Evolutionary conservation across 2,113 vertebrate genomes (phyloP).

Genomic region (Actinemys pallida): DNA sequence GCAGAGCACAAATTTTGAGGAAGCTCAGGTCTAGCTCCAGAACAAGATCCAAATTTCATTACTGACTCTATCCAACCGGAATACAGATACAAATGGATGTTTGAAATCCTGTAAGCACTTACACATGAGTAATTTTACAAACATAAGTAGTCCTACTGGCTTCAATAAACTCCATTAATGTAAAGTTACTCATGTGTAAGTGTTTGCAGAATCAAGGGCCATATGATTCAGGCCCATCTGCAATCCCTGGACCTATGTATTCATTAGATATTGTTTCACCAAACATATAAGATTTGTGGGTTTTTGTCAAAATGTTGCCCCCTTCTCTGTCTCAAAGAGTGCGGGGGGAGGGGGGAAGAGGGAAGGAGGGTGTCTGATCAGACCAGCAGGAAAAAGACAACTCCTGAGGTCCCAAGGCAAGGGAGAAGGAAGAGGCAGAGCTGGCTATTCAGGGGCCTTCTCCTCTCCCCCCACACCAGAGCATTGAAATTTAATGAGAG

Average conservation of each 20-base stretch:
- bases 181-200: neutral
- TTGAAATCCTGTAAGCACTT: too few relatives aligned
- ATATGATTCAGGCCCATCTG: accelerated
- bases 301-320: neutral
- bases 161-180: neutral
- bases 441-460: neutral
- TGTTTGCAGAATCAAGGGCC: neutral
- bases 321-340: neutral
- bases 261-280: neutral
- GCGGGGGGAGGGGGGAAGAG: too few relatives aligned
- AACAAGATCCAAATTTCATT: neutral
- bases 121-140: neutral
- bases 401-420: neutral
- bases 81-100: neutral
- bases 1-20: neutral
- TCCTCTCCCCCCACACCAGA: neutral
- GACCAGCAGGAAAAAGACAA: neutral
- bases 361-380: neutral
- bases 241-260: accelerated
- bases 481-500: neutral
- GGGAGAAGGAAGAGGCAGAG: neutral
- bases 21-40: neutral
- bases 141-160: neutral
- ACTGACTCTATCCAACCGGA: neutral
- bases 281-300: neutral